phyloP scores from a whole-genome alignment of 2,113 vertebrate species.

The Proterorhinus semilunaris region DNA sequence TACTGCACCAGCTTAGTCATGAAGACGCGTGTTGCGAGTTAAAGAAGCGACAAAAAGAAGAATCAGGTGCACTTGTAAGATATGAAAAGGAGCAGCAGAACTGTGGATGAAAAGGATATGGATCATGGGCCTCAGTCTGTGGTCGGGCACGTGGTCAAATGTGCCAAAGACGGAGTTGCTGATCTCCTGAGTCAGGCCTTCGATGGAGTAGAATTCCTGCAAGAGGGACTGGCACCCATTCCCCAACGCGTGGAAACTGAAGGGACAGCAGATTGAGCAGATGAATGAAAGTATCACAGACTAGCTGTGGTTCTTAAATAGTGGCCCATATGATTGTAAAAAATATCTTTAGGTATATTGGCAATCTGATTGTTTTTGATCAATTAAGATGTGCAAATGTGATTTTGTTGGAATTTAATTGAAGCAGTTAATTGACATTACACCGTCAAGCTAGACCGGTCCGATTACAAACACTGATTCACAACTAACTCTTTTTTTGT shows the following conservation, averaged over 20 bases:
- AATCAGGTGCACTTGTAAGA: background rate
- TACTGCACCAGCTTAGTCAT: conserved; percentile 89
- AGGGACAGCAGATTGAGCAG: background rate
- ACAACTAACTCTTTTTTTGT: too few species aligned
- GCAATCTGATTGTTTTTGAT: too few species aligned
- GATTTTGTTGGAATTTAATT: too few species aligned
- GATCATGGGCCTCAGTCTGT: conserved; percentile 89
- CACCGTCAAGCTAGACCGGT: too few species aligned
- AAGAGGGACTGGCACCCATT: conserved; percentile 86
- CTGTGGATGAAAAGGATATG: conserved; percentile 83
- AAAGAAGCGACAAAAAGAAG: conserved; percentile 66
- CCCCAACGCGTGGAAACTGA: conserved; percentile 88
- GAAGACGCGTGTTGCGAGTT: conserved; percentile 83
- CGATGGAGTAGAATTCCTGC: conserved; percentile 91
- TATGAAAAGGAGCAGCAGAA: conserved; percentile 18
- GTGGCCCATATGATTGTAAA: too few species aligned
- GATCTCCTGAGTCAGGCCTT: conserved; percentile 83
- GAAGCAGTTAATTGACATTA: too few species aligned
- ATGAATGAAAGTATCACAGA: background rate
- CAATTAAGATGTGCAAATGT: too few species aligned
- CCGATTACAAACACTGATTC: too few species aligned
- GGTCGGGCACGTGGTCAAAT: conserved; percentile 90
- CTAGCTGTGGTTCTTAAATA: background rate
- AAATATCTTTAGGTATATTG: too few species aligned
- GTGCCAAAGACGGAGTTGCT: conserved; percentile 86